Conservation (phyloP, 1,140 invertebrate genomes). For the Homarus americanus region DNA sequence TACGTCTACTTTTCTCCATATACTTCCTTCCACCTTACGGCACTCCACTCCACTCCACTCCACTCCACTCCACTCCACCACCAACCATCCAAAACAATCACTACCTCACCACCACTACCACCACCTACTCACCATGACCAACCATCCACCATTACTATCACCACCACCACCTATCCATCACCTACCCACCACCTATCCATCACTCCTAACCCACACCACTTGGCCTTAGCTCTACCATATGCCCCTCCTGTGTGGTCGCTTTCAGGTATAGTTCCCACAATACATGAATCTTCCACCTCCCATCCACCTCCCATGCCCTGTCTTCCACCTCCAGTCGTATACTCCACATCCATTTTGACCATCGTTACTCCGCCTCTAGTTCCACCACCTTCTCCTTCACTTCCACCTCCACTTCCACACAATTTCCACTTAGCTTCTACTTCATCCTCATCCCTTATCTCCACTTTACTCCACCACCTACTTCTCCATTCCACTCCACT, state of each 20-base stretch:
- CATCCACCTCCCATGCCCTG: neutral
- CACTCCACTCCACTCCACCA: no score
- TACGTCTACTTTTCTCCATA: no score
- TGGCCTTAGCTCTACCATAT: neutral
- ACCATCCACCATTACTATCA: no score
- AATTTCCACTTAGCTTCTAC: neutral
- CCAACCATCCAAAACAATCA: no score
- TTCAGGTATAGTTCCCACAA: no score
- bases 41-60: no score
- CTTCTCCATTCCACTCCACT: neutral
- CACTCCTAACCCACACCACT: neutral
- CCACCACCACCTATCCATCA: neutral
- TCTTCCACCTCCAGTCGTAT: neutral
- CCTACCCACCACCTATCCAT: no score
- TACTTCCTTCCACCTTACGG: no score
- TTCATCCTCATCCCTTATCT: neutral
- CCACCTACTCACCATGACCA: no score
- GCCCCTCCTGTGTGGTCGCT: neutral
- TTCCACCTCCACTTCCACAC: neutral
- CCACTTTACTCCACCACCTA: neutral
- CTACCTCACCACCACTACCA: no score
- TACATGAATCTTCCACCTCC: neutral
- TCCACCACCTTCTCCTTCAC: constrained; percentile 3
- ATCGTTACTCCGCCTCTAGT: neutral
- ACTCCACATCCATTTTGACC: neutral